Conservation (phyloP, 2,888 invertebrate species). For the Chromoteleia sp. region DNA sequence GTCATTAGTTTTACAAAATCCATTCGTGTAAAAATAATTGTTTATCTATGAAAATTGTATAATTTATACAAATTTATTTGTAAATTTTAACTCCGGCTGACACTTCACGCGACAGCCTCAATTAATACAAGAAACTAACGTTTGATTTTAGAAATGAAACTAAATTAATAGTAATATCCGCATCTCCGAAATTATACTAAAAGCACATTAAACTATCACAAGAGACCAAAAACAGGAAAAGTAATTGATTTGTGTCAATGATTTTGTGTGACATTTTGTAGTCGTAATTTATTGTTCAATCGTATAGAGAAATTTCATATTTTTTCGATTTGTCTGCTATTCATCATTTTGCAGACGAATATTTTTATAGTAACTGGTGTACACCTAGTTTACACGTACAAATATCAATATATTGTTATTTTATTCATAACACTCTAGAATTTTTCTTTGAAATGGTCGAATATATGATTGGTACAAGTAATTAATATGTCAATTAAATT, state of each 20-base stretch:
- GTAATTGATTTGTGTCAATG: slow-evolving; percentile 47
- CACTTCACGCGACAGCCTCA: background rate
- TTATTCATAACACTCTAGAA: too few relatives aligned
- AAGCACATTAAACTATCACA: slow-evolving; percentile 44
- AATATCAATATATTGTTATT: background rate
- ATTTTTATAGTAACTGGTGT: background rate
- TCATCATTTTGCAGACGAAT: background rate
- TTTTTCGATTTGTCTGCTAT: slow-evolving; percentile 16
- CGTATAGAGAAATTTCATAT: slow-evolving; percentile 7
- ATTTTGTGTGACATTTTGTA: slow-evolving; percentile 39
- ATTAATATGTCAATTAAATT: too few relatives aligned
- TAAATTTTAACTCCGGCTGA: background rate
- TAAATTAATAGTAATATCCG: slow-evolving; percentile 27
- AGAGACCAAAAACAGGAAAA: slow-evolving; percentile 24
- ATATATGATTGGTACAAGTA: too few relatives aligned
- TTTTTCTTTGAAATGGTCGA: too few relatives aligned
- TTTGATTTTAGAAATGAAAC: slow-evolving; percentile 28
- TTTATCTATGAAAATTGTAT: slow-evolving; percentile 1
- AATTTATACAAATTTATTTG: background rate
- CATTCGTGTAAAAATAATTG: slow-evolving; percentile 4
- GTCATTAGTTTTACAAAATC: slow-evolving; percentile 22
- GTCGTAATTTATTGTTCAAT: slow-evolving; percentile 28
- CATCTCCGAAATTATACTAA: slow-evolving; percentile 21
- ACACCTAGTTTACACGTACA: background rate
- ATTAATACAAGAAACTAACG: slow-evolving; percentile 15